phyloP scores from a whole-genome alignment of 2,888 invertebrate species.

The Eledone cirrhosa region DNA sequence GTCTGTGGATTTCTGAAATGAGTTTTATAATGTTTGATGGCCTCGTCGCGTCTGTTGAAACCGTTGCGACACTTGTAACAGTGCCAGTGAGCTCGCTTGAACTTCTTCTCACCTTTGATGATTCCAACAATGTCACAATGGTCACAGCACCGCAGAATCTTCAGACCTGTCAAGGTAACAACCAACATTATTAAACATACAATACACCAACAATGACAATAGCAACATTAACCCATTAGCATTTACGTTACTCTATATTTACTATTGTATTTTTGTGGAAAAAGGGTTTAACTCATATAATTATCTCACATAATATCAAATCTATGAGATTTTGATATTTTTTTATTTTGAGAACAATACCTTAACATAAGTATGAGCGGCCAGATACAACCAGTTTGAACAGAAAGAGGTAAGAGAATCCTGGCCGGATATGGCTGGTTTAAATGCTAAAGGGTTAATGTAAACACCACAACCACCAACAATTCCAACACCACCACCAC shows the following conservation, averaged over 20 bases:
- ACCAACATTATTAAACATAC: background rate
- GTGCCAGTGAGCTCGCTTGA: slow-evolving; percentile 67
- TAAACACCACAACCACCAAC: background rate
- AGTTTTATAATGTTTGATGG: slow-evolving; percentile 66
- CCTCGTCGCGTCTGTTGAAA: slow-evolving; percentile 65
- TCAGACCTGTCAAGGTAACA: slow-evolving; percentile 54
- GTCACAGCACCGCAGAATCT: slow-evolving; percentile 65
- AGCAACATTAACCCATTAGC: too few relatives aligned
- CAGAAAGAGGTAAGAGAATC: too few relatives aligned
- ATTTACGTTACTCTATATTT: too few relatives aligned
- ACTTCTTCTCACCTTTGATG: slow-evolving; percentile 66
- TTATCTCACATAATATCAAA: too few relatives aligned
- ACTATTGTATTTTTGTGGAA: too few relatives aligned
- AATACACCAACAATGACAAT: background rate
- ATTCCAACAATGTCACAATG: slow-evolving; percentile 66
- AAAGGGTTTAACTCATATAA: too few relatives aligned
- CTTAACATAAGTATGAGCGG: too few relatives aligned
- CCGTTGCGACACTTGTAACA: slow-evolving; percentile 66
- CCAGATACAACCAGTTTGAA: too few relatives aligned
- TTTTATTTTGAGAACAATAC: too few relatives aligned
- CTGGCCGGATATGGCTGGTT: too few relatives aligned
- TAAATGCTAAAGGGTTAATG: background rate
- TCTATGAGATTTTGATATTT: too few relatives aligned
- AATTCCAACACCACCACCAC: background rate
- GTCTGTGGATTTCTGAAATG: slow-evolving; percentile 67